Percentiles rank a stretch among this genome's conserved stretches.
Conservation (phyloP, 2,797 vertebrate species). For the Avahi laniger region DNA sequence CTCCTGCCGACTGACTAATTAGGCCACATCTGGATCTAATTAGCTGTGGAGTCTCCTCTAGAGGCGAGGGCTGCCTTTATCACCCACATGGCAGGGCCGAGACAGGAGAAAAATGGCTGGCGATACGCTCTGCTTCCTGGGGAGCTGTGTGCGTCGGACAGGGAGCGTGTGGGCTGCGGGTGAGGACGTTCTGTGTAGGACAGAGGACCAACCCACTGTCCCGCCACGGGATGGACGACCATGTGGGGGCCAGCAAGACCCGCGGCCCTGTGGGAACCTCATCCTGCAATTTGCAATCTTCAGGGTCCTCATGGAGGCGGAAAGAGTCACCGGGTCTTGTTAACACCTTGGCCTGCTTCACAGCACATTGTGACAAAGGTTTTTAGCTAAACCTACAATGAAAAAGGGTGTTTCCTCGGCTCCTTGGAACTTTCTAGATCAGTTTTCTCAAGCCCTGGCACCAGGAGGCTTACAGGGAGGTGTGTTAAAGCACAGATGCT, state of each 20-base stretch:
- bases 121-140: constrained; percentile 69
- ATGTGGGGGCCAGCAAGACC: not conserved
- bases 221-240: fast-evolving
- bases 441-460: not conserved
- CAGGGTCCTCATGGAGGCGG: fast-evolving
- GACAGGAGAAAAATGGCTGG: constrained; percentile 82
- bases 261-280: fast-evolving
- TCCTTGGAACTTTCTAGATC: not conserved
- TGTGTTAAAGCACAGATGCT: not conserved
- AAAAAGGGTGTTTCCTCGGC: no score
- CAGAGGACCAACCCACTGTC: not conserved
- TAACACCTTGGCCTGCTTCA: not conserved
- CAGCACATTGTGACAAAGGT: not conserved
- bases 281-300: fast-evolving
- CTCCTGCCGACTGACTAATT: constrained; percentile 88
- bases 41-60: constrained; percentile 87
- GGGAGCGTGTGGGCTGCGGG: not conserved
- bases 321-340: fast-evolving
- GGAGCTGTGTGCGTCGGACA: not conserved
- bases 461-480: fast-evolving
- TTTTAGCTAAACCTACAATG: not conserved
- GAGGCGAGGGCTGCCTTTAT: constrained; percentile 90
- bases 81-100: constrained; percentile 77
- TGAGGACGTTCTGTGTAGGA: not conserved
- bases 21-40: constrained; percentile 96